phyloP scores from a whole-genome alignment of 2,113 vertebrate species.

The Mixornis gularis region DNA sequence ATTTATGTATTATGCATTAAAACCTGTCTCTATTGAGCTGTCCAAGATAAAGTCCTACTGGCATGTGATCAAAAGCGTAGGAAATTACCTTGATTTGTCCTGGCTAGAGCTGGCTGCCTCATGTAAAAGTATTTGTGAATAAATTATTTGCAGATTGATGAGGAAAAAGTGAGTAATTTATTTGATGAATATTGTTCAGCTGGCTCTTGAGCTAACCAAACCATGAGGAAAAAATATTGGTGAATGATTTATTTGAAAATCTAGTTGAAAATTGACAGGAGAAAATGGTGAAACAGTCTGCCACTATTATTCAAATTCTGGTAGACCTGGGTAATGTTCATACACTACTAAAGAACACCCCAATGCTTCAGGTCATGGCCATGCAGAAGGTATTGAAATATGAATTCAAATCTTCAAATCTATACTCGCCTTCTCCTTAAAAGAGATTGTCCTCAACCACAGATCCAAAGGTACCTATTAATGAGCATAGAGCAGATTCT shows the following conservation, averaged over 20 bases:
- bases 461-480: background rate
- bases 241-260: conserved; percentile 36
- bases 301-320: background rate
- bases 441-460: background rate
- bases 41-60: conserved; percentile 55
- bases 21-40: conserved; percentile 57
- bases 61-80: conserved; percentile 54
- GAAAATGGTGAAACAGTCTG: conserved; percentile 17
- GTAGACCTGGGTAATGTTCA: background rate
- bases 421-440: background rate
- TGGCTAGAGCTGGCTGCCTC: conserved; percentile 38
- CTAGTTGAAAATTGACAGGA: background rate
- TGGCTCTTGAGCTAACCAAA: conserved; percentile 30
- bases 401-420: background rate
- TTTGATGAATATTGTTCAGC: conserved; percentile 39
- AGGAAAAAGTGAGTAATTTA: conserved; percentile 4
- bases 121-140: conserved; percentile 36
- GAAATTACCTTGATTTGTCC: conserved; percentile 62
- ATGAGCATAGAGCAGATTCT: background rate
- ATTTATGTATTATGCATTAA: conserved; percentile 57
- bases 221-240: conserved; percentile 24
- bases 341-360: background rate
- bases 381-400: background rate
- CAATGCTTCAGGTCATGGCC: background rate
- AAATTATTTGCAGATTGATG: conserved; percentile 46